These are phyloP conservation scores for Cantharis rufa DNA, from an alignment of 2,888 invertebrate species.

Conservation along the genomic window DNA sequence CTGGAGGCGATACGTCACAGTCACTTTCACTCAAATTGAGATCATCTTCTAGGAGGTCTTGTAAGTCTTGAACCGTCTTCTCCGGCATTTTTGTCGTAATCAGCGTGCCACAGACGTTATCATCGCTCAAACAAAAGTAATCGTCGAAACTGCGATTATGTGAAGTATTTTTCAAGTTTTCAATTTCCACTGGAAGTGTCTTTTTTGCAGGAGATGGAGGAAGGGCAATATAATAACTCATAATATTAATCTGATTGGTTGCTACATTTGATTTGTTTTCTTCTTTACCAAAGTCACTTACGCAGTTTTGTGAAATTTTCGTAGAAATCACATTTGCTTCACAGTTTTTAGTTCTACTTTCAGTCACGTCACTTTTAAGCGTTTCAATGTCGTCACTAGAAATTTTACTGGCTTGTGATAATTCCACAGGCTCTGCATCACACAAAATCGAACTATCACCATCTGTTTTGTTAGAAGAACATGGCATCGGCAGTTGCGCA, in stretches of 20 bases:
- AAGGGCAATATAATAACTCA: not conserved
- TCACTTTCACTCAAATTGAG: not conserved
- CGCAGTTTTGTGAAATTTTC: not conserved
- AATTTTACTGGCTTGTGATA: not conserved
- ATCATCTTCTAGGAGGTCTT: not conserved
- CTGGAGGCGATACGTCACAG: no score
- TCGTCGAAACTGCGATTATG: not conserved
- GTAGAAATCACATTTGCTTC: not conserved
- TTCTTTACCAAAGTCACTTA: not conserved
- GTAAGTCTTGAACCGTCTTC: not conserved
- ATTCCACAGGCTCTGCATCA: not conserved
- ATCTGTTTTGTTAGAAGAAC: not conserved
- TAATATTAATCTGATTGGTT: not conserved
- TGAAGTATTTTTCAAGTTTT: not conserved
- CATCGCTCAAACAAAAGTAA: not conserved
- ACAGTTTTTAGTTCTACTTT: not conserved
- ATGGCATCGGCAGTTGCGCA: not conserved
- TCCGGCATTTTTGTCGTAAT: not conserved
- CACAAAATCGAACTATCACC: not conserved
- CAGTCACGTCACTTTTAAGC: not conserved
- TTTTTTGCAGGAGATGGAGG: not conserved
- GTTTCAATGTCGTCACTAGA: not conserved
- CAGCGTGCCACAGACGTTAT: not conserved
- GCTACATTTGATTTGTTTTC: not conserved
- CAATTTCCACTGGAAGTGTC: not conserved